Percentiles rank a stretch among this genome's conserved stretches.
Evolutionary conservation across 1,140 invertebrate genomes (phyloP).

Genomic region (Leptopilina clavipes): DNA sequence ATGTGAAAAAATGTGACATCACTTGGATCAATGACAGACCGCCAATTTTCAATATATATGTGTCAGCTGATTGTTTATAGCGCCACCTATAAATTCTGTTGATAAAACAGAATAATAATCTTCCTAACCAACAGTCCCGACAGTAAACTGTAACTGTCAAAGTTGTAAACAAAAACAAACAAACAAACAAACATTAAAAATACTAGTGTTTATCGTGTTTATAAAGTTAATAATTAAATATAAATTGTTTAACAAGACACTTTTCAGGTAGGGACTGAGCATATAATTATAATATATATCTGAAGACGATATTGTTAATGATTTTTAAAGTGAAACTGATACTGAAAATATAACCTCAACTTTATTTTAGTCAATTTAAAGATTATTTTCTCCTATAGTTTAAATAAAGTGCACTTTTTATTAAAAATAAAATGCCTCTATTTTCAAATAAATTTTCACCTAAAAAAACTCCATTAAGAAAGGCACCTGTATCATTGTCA

Average conservation of each 20-base stretch:
- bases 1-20: slow-evolving; percentile 30
- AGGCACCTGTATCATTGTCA: slow-evolving; percentile 74
- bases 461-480: slow-evolving; percentile 77
- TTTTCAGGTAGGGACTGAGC: too few species aligned
- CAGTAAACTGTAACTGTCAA: background rate
- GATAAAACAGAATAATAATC: background rate
- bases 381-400: background rate
- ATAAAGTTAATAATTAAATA: too few species aligned
- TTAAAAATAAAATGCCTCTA: slow-evolving; percentile 56
- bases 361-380: background rate
- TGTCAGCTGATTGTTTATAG: slow-evolving; percentile 3
- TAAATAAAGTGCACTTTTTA: background rate
- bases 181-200: too few species aligned
- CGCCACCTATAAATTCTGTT: background rate
- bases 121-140: background rate
- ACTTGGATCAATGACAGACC: slow-evolving; percentile 18
- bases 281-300: too few species aligned
- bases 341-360: background rate
- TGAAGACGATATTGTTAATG: too few species aligned
- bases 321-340: background rate
- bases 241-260: too few species aligned
- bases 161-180: too few species aligned
- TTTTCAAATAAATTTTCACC: slow-evolving; percentile 76
- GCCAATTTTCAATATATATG: background rate
- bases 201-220: background rate